Base-by-base conservation (phyloP, 2,888 invertebrate genomes). In the Aproaerema taeniolella region DNA sequence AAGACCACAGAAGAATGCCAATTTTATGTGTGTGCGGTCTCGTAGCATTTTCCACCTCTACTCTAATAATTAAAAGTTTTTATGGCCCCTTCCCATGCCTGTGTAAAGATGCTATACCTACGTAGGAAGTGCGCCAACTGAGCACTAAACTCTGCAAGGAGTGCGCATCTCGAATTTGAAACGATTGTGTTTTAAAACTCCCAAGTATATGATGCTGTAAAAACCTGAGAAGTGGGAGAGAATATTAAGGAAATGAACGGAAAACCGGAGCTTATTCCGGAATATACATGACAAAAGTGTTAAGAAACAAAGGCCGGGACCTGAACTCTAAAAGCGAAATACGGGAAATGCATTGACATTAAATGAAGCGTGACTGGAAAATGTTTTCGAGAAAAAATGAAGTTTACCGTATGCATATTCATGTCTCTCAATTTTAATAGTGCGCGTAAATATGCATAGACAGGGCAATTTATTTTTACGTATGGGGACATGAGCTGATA, bases 41-140 rank as follows among this genome's bases (percentile, higher is more conserved):
- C 57, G 55, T 58, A 70, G 66, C 69, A 68, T 75, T n/a, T 75
- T 73, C 61, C 66, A 60, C 64, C 74, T 73, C 61, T 65, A 61
- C 63, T 59, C 59, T 77, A 82, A 85, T 81, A 82, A 85, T 82
- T 81, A 81, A 83, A 81, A 85, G 73, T 79, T 82, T 82, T 85
- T 81, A 83, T 73, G 75, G 73, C 64, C 68, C 64, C 55, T 61
- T 63, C 47, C 64, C 60, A 65, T 65, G 58, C 54, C 60, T 61
- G 64, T 73, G 73, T 70, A 74, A 75, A 73, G 55, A 73, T 68
- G 55, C 54, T 54, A 63, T 61, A 58, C 55, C 58, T 58, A 15
- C 35, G 26, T 6, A 20, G 8, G 20, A 20, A 17, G 61, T 32
- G 17, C 38, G 12, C 32, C 24, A 30, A 62, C 54, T 57, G 52